Evolutionary conservation across 1,140 invertebrate genomes (phyloP).

Genomic region (Eumaeus atala): DNA sequence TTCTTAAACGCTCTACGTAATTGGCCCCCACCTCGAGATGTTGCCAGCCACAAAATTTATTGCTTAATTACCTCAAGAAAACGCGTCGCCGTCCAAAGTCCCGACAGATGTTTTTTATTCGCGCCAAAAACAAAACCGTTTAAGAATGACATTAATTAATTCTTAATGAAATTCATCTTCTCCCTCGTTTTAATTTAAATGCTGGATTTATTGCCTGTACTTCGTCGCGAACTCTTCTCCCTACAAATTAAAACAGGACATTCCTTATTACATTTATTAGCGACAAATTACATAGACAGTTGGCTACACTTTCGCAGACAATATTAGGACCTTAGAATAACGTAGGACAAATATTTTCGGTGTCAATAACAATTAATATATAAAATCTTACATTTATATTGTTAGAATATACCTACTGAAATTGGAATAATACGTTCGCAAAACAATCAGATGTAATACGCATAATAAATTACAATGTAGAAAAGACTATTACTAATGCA

Average conservation of each 20-base stretch:
- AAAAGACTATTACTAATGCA: no score
- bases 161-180: slow-evolving; percentile 75
- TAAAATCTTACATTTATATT: no score
- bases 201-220: slow-evolving; percentile 69
- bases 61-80: slow-evolving; percentile 73
- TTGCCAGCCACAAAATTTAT: slow-evolving; percentile 71
- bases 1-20: slow-evolving; percentile 65
- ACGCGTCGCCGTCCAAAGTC: slow-evolving; percentile 54
- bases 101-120: slow-evolving; percentile 72
- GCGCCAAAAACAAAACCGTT: slow-evolving; percentile 69
- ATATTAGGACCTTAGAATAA: no score
- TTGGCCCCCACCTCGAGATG: slow-evolving; percentile 64
- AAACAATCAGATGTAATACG: no score
- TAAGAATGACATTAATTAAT: slow-evolving; percentile 75
- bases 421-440: no score
- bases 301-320: background rate
- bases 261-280: slow-evolving; percentile 64
- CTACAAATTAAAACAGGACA: slow-evolving; percentile 58
- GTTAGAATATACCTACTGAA: no score
- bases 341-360: no score
- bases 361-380: no score
- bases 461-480: no score
- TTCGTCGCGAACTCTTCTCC: slow-evolving; percentile 58
- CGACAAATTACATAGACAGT: slow-evolving; percentile 46
- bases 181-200: slow-evolving; percentile 72